These are phyloP conservation scores for Lerista edwardsae DNA, from an alignment of 2,797 vertebrate genomes.

Conservation along the genomic window DNA sequence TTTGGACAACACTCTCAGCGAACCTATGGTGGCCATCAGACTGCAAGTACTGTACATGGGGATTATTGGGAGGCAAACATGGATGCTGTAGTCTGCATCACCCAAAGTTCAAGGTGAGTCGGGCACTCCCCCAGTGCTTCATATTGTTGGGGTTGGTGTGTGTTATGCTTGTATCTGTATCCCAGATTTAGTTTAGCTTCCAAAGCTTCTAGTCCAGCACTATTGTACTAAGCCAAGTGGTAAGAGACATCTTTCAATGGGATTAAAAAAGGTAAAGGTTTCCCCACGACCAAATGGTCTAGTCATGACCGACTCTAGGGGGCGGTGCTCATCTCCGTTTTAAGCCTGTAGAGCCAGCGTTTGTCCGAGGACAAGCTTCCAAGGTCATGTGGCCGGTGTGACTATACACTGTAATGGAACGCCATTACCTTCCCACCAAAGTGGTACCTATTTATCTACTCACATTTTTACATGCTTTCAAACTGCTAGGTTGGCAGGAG, in stretches of 20 bases:
- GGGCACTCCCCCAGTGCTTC: background rate
- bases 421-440: too few species aligned
- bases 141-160: background rate
- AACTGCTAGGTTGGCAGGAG: too few species aligned
- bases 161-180: background rate
- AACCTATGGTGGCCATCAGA: background rate
- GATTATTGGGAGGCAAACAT: background rate
- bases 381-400: too few species aligned
- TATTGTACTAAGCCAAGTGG: background rate
- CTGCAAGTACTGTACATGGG: background rate
- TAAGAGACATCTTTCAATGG: background rate
- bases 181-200: background rate
- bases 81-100: background rate
- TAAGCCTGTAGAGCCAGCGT: too few species aligned
- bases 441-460: too few species aligned
- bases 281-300: too few species aligned
- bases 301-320: too few species aligned
- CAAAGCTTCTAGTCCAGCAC: background rate
- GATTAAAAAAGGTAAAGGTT: too few species aligned
- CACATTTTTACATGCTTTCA: too few species aligned
- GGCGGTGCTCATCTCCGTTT: too few species aligned
- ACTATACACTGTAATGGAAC: too few species aligned
- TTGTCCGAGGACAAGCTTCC: too few species aligned
- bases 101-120: background rate
- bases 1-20: background rate